These are phyloP conservation scores for roundworm (Caenorhabditis elegans) DNA, from an alignment of 1,140 invertebrate genomes.

Conservation along the genomic window WBcel235 BX284604.4:12274001-12274500, in stretches of 20 bases:
- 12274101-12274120: background rate
- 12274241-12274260: conserved; percentile 25
- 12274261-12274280: conserved; percentile 14
- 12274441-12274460: conserved; percentile 32
- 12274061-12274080: conserved; percentile 16
- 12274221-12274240: conserved; percentile 4
- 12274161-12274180: background rate
- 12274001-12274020: conserved; percentile 11
- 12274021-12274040: conserved; percentile 16
- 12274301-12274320: background rate
- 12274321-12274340: background rate
- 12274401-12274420: conserved; percentile 13
- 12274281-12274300: background rate
- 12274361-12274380: background rate
- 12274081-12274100: background rate
- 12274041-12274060: conserved; percentile 1
- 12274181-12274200: background rate
- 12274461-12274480: background rate
- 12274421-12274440: conserved; percentile 24
- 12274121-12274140: conserved; percentile 23
- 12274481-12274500: conserved; percentile 84
- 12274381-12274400: conserved; percentile 34
- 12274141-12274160: background rate
- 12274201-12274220: conserved; percentile 27
- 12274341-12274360: conserved; percentile 12